Evolutionary conservation across 2,888 invertebrate genomes (phyloP), one percentile per base, ranked within the genome.

Genomic region (Drosophila falleni): DNA sequence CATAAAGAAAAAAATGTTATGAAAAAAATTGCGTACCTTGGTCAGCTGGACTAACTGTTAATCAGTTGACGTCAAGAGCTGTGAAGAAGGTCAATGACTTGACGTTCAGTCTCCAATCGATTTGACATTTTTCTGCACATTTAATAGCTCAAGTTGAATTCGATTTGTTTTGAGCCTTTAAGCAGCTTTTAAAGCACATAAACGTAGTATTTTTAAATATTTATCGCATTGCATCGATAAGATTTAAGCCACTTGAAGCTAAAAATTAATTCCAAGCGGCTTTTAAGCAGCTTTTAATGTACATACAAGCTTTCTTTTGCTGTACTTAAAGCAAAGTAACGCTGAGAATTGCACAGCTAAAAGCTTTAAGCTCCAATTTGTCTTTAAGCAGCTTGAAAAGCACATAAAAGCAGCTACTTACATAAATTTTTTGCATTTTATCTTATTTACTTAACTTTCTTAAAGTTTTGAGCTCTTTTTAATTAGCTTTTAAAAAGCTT

Each of bases 81-180:
- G 31, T 54, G 46, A 55, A 19, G 39, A 63, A 63, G 62, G 62
- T 63, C 62, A 63, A 63, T 33, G 62, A 63, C 62, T 62, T 6
- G 46, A 35, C 13, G 15, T 41, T 4, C 13, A 16, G 42, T 15
- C 29, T 47, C 10, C 19, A 33, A 23, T 41, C 16, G 61, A 29
- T 16, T 29, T 53, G 31, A 29, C 6, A n/a, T 16, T 29, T 10
- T 31, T 29, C 5, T n/a, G 29, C 35, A 16, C 3, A 16, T 49
- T 56, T 29, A 42, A 50, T 35, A 35, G 63, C 49, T 49, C n/a
- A 42, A 41, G 50, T 9, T n/a, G 15, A 19, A 50, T 26, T 8
- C 4, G 8, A 13, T 31, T 10, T 16, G 19, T 3, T 1, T 29
- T 49, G 26, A 59, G 50, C 46, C 15, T 13, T 37, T 55, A 47